These are phyloP conservation scores for Amphipoea oculea DNA, from an alignment of 2,888 invertebrate species.

Conservation along the genomic window DNA sequence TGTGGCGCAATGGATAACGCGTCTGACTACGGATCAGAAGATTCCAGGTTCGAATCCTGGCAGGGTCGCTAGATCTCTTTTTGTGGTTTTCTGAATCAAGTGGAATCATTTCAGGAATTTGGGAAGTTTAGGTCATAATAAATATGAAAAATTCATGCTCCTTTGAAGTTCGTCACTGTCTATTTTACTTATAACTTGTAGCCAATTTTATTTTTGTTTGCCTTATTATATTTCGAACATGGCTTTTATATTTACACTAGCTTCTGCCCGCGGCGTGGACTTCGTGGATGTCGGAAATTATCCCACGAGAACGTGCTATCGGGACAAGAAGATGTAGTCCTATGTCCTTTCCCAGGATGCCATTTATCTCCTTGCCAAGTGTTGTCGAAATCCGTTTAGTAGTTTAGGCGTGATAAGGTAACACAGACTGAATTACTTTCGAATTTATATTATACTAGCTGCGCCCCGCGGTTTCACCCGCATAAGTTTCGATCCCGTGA, in stretches of 20 bases:
- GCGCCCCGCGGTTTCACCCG: too few relatives aligned
- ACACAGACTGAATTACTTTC: neutral
- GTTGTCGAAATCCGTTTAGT: neutral
- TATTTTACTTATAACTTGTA: neutral
- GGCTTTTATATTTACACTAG: neutral
- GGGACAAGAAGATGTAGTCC: too few relatives aligned
- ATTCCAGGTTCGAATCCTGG: constrained; percentile 93
- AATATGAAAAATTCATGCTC: neutral
- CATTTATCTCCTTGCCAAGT: neutral
- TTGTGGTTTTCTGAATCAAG: neutral
- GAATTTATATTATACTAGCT: neutral
- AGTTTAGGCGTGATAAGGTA: neutral
- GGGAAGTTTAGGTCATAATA: neutral
- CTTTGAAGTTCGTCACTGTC: neutral
- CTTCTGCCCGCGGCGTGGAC: neutral
- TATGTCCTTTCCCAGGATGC: neutral
- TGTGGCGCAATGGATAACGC: constrained; percentile 91
- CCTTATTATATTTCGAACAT: neutral
- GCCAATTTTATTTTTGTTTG: too few relatives aligned
- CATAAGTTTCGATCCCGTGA: too few relatives aligned
- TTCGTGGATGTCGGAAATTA: too few relatives aligned
- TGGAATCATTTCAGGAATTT: neutral
- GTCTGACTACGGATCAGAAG: constrained; percentile 92
- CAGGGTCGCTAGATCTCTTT: constrained; percentile 82
- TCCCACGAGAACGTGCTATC: too few relatives aligned